These are phyloP conservation scores for Melanotaenia boesemani DNA, from an alignment of 2,797 vertebrate species.

Conservation along the genomic window DNA sequence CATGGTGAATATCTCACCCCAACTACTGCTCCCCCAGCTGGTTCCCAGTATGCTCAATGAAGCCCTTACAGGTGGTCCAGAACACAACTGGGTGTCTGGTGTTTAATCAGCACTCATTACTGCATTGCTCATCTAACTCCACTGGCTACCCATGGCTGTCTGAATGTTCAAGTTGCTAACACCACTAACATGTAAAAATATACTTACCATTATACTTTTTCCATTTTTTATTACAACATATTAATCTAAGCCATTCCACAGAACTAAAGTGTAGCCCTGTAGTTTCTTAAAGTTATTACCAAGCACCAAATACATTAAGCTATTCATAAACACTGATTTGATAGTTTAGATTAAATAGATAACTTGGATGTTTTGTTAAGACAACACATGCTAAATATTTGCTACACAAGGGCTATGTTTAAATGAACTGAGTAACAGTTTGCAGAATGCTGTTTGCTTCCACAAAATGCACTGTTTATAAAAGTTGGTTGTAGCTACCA, in stretches of 20 bases:
- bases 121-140: not conserved
- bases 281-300: not conserved
- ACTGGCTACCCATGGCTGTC: not conserved
- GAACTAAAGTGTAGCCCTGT: not conserved
- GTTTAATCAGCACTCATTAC: not conserved
- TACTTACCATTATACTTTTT: too few relatives aligned
- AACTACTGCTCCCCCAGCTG: not conserved
- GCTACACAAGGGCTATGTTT: not conserved
- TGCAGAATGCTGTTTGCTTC: not conserved
- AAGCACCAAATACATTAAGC: not conserved
- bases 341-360: slow-evolving; percentile 3
- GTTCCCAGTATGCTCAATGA: not conserved
- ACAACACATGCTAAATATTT: not conserved
- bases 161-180: not conserved
- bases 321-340: slow-evolving; percentile 3
- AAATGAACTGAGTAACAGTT: slow-evolving; percentile 3
- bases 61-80: too few relatives aligned
- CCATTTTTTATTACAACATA: too few relatives aligned
- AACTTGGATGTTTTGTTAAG: not conserved
- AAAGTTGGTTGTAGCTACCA: not conserved
- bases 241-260: not conserved
- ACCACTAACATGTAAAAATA: not conserved
- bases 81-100: too few relatives aligned
- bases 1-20: not conserved
- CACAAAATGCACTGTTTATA: not conserved